phyloP scores from a whole-genome alignment of 2,888 invertebrate species.

The Pristionchus maxplancki region DNA sequence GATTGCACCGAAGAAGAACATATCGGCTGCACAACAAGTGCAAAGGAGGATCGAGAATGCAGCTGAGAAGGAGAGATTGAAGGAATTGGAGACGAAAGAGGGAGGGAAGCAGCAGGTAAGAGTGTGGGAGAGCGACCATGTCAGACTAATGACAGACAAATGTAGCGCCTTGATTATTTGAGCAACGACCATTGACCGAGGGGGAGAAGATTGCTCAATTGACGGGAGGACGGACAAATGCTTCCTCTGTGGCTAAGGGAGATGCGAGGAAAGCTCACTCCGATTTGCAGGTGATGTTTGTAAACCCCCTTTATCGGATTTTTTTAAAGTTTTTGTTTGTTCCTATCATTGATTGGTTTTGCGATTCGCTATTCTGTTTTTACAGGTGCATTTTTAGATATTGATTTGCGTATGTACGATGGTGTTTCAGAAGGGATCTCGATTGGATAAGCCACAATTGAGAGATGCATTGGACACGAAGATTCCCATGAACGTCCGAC shows the following conservation, averaged over 20 bases:
- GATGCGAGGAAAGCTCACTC: constrained; percentile 49
- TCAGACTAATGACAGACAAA: background rate
- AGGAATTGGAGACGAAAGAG: constrained; percentile 26
- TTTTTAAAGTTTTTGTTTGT: background rate
- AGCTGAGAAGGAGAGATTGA: constrained; percentile 48
- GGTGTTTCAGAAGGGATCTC: constrained; percentile 19
- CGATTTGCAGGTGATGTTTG: constrained; percentile 10
- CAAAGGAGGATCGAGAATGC: constrained; percentile 45
- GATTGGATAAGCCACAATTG: constrained; percentile 43
- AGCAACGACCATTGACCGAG: constrained; percentile 45
- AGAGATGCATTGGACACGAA: constrained; percentile 44
- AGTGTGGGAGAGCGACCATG: background rate
- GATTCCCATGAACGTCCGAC: constrained; percentile 46
- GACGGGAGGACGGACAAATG: constrained; percentile 42
- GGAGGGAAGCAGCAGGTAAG: constrained; percentile 14
- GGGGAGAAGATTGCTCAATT: constrained; percentile 51
- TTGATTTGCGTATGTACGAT: background rate
- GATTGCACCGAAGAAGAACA: constrained; percentile 50
- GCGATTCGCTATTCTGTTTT: no score
- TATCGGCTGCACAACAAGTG: constrained; percentile 49
- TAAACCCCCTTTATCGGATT: background rate
- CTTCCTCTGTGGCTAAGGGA: constrained; percentile 38
- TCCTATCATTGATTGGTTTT: no score
- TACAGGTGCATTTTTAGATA: background rate
- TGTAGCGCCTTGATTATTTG: background rate